A percentile compares a stretch with the other conserved stretches of the same genome.
phyloP scores from a whole-genome alignment of 2,113 vertebrate genomes.

The Oryzias woworae region DNA sequence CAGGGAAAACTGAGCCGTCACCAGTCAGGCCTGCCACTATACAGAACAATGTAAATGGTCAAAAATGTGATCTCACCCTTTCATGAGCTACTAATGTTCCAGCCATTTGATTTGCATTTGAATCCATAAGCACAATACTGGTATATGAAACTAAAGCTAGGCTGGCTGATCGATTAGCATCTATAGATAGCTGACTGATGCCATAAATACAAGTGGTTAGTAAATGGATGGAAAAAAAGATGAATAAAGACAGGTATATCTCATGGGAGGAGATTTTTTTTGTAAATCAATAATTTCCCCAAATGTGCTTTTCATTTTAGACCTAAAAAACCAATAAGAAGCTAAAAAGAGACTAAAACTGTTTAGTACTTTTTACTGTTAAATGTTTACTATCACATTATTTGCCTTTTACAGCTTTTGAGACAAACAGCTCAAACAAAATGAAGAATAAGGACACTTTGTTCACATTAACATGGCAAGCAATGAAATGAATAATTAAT shows the following conservation, averaged over 20 bases:
- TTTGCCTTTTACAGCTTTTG: constrained; percentile 4
- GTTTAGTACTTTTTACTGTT: not conserved
- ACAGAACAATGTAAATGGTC: constrained; percentile 13
- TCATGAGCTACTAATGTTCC: constrained; percentile 1
- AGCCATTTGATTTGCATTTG: constrained; percentile 22
- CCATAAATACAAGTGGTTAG: constrained; percentile 2
- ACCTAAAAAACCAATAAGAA: not conserved
- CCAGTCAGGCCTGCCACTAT: constrained; percentile 8
- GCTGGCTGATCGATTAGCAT: constrained; percentile 22
- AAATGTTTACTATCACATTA: not conserved
- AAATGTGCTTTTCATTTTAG: too few relatives aligned
- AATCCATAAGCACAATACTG: constrained; percentile 3
- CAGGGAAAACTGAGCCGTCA: constrained; percentile 44
- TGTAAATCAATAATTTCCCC: constrained; percentile 1
- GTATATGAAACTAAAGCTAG: constrained; percentile 37
- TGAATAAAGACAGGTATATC: constrained; percentile 11
- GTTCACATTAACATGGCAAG: constrained; percentile 73
- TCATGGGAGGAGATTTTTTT: not conserved
- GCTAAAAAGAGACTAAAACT: not conserved
- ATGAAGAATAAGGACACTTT: constrained; percentile 73
- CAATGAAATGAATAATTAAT: constrained; percentile 73
- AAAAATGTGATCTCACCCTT: constrained; percentile 16
- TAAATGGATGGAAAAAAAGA: constrained; percentile 10
- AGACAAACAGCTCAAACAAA: constrained; percentile 30
- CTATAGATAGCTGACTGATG: constrained; percentile 36